phyloP scores from a whole-genome alignment of 1,140 invertebrate genomes.

The Cheumatopsyche charites region DNA sequence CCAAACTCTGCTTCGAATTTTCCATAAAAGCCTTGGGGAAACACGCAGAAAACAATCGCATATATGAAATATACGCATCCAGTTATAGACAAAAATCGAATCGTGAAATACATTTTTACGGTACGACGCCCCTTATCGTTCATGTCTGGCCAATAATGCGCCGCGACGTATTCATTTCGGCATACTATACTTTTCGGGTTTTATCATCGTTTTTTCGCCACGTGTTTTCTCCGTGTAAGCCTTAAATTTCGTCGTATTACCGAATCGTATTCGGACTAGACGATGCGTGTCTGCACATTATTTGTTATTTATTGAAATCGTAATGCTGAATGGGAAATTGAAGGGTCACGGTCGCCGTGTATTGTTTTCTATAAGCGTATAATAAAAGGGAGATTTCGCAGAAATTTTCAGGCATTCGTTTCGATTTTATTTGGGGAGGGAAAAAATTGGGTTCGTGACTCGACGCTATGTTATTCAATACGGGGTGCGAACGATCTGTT shows the following conservation, averaged over 20 bases:
- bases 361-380: no score
- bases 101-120: conserved; percentile 12
- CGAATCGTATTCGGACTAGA: no score
- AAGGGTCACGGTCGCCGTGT: background rate
- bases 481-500: conserved; percentile 1
- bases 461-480: background rate
- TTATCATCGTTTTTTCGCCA: no score
- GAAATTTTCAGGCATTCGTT: background rate
- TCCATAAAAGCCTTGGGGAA: background rate
- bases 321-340: background rate
- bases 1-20: background rate
- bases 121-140: conserved; percentile 5
- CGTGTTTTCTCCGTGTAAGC: no score
- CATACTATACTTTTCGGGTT: background rate
- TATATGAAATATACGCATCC: background rate
- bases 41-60: background rate
- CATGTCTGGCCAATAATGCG: conserved; percentile 10
- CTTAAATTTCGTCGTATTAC: no score
- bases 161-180: conserved; percentile 7
- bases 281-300: background rate
- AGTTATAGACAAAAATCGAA: background rate
- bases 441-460: no score
- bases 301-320: conserved; percentile 9
- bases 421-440: background rate
- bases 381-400: background rate